Evolutionary conservation across 2,113 vertebrate species (phyloP), one percentile per base, ranked within the genome.

Genomic region (Galeopterus variegatus): DNA sequence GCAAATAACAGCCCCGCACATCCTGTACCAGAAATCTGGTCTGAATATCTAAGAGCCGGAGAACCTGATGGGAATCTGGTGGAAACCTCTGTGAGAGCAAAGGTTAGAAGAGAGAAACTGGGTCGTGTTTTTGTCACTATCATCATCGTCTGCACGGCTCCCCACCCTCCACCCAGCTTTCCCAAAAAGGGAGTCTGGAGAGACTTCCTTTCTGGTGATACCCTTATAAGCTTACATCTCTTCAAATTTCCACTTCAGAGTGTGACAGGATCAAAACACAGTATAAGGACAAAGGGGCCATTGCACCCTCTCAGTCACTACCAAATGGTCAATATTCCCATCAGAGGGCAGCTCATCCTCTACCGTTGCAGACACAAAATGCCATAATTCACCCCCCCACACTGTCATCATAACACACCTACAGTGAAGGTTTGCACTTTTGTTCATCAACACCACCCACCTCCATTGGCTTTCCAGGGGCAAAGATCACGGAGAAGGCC

Each of bases 1-100:
- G 56, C 64, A 91, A 24, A 52, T 11, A 19, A 96, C 83, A 65
- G 24, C 69, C 50, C 83, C 41, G 73, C 28, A 64, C 81, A 93
- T 36, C 23, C 36, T 93, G 54, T 82, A 70, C 19, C 50, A 8
- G 31, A 98, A 96, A 98, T 81, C 72, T 0, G 1, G 28, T 75
- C 69, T 82, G n/a, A 92, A 91, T 81, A 91, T 1, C 24, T 65
- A 77, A 93, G 79, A 36, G 14, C 7, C 41, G 73, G 87, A 96
- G 33, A 89, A 95, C 60, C 0, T 2, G 31, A 94, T 72, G 86
- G 94, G 97, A 95, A 97, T 1, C 23, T 28, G 18, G 79, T 0
- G 14, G 48, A 76, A 41, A 11, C 65, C 52, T 77, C 67, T 31
- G 41, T 4, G 17, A 52, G 76, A 85, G 24, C n/a, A 88, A 94